Conservation (phyloP, 2,888 invertebrate species). For the Entomobrya proxima region DNA sequence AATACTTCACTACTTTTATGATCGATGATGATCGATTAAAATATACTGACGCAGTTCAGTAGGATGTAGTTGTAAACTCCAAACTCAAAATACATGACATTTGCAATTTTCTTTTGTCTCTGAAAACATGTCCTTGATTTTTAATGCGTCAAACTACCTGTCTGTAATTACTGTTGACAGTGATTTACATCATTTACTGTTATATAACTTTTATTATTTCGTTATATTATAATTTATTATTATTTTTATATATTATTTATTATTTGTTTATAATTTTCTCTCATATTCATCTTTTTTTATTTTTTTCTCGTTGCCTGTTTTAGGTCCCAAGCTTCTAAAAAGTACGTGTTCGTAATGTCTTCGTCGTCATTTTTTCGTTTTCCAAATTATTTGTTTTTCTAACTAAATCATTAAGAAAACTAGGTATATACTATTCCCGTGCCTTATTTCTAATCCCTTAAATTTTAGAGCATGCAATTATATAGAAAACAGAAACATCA, state of each 20-base stretch:
- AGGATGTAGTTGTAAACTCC: constrained; percentile 2
- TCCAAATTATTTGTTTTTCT: neutral
- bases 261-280: constrained; percentile 26
- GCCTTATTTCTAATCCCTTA: no score
- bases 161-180: constrained; percentile 19
- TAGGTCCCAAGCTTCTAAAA: constrained; percentile 69
- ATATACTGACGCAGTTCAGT: constrained; percentile 25
- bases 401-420: neutral
- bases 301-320: constrained; percentile 65
- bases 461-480: no score
- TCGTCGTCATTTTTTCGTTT: constrained; percentile 56
- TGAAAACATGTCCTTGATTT: constrained; percentile 37
- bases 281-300: constrained; percentile 59
- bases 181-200: constrained; percentile 23
- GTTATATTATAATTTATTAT: constrained; percentile 26
- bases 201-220: constrained; percentile 45
- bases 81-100: constrained; percentile 49
- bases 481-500: no score
- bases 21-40: neutral
- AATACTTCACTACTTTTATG: constrained; percentile 30
- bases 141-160: constrained; percentile 28
- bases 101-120: constrained; percentile 51
- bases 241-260: constrained; percentile 15
- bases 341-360: constrained; percentile 68
- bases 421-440: no score